Evolutionary conservation across 2,797 vertebrate species (phyloP), one percentile per base, ranked within the genome.

Genomic region (Thunnus albacares): DNA sequence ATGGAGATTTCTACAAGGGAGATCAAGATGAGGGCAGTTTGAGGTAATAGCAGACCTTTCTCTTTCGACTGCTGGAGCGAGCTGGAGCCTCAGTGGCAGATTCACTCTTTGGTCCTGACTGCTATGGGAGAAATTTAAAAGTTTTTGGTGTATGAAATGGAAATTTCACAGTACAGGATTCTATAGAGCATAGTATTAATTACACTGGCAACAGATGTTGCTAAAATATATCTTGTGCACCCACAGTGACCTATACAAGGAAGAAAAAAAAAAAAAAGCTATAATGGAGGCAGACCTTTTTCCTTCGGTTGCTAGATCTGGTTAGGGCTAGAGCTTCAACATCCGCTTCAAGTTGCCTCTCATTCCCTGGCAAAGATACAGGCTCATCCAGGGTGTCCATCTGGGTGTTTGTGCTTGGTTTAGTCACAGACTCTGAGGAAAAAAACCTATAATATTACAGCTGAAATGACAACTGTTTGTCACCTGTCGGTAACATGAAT

Each of bases 31-130:
- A 71, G 62, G 79, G 68, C 20, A 22, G 81, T 76, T 38, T 58
- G 61, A 59, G 60, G 52, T 73, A 52, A 67, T 30, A 55, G 73
- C 82, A 83, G 72, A 94, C 92, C 93, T 94, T 93, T 84, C 90
- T 93, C 76, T 92, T 93, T 26, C 63, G 82, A 28, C 77, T 85
- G 59, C 70, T 38, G 76, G 71, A 66, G 52, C n/a, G 64, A 56
- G 69, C 45, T 24, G 79, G 71, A 67, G 81, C 45, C 66, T 83
- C 41, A 2, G 5, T 38, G 14, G 58, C 8, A 8, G 72, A 38
- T 61, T 78, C 47, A 26, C 11, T 17, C 28, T 65, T 33, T 11
- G 51, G 35, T 68, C 22, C 26, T 20, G 41, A 14, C 84, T 88
- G 79, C 45, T 64, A 33, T 18, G 28, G 71, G 18, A 83, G 17